Evolutionary conservation across 2,797 vertebrate genomes (phyloP), one percentile per base, ranked within the genome.

Genomic region (Micropoecilia bifurca): DNA sequence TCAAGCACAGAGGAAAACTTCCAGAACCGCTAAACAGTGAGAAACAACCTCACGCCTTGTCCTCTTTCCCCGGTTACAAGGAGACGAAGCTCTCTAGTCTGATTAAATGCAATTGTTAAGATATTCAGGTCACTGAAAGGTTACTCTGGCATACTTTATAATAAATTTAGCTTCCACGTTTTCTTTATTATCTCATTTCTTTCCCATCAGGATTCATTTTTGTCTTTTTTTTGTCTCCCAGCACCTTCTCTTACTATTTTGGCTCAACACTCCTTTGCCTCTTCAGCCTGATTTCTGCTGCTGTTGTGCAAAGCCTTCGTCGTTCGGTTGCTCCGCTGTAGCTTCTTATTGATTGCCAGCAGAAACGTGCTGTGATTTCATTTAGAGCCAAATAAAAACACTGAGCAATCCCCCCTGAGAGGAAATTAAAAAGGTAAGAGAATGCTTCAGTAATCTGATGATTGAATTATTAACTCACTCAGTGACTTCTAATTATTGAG

Each of bases 81-180:
- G 80, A 81, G 82, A 88, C 73, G 86, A 83, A 91, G 88, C 68
- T 82, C 77, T 85, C 75, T 73, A 73, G 84, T 86, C 78, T 73
- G 77, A 86, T 88, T 72, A 80, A 73, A 78, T 74, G 50, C 45
- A 20, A 6, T 47, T 82, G 75, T 28, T 53, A 85, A 83, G 74
- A 83, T 79, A 90, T 92, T 86, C 75, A 90, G 89, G 88, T 85
- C 75, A 10, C 76, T 45, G 39, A 89, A 91, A 92, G 89, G 89
- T 90, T 87, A 79, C 75, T 4, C 79, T 77, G 82, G 77, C 88
- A 84, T 80, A 75, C 53, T 80, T 76, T 78, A 77, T 83, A 59
- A 86, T 77, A 73, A 20, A 80, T 81, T 74, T 71, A 45, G 22
- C 61, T 77, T 46, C 73, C 69, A 25, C 71, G 69, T 63, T 82